Conservation (phyloP, 2,113 vertebrate genomes). For the Equus przewalskii region DNA sequence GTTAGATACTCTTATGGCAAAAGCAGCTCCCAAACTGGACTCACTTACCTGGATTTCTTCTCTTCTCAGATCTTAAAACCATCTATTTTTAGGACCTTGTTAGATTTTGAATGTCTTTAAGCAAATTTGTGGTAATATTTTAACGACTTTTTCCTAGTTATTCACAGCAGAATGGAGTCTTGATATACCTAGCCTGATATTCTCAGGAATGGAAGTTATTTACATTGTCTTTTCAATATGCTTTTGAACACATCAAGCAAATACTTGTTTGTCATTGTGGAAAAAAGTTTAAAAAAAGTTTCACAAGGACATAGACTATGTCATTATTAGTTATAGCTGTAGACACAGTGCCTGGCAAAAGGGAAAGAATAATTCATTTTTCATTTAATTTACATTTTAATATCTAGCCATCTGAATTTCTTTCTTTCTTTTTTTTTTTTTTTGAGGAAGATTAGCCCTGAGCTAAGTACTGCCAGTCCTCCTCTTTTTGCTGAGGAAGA, state of each 20-base stretch:
- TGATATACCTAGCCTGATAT: neutral
- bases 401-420: neutral
- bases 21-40: neutral
- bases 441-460: too few species aligned
- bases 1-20: neutral
- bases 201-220: neutral
- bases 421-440: neutral
- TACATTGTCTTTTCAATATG: neutral
- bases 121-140: neutral
- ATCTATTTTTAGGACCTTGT: neutral
- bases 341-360: neutral
- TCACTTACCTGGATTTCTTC: neutral
- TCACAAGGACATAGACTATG: neutral
- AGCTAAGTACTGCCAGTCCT: too few species aligned
- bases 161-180: neutral
- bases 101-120: neutral
- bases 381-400: neutral
- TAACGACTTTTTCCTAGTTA: neutral
- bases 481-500: too few species aligned
- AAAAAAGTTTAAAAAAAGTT: neutral
- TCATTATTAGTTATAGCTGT: neutral
- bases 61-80: neutral
- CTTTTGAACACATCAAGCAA: neutral
- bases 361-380: neutral
- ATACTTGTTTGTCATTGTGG: neutral